Conservation (phyloP, 2,113 vertebrate genomes). For the Muntiacus reevesi region DNA sequence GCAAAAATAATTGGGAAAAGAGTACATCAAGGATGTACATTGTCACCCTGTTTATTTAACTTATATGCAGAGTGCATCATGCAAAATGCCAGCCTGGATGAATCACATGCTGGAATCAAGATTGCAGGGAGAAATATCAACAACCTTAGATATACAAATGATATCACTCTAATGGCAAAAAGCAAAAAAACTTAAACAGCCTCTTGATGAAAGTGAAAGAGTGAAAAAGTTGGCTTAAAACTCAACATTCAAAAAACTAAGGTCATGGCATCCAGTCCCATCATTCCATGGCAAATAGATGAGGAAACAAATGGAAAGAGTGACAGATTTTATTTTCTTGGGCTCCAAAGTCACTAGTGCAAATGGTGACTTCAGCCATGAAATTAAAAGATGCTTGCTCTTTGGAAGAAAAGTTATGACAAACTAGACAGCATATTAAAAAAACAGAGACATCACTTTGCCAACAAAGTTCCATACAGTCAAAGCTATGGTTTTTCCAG, state of each 20-base stretch:
- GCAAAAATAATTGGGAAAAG: background rate
- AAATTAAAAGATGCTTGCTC: background rate
- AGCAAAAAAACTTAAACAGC: background rate
- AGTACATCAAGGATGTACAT: background rate
- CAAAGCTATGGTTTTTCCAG: background rate
- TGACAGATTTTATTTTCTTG: background rate
- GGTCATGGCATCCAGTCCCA: background rate
- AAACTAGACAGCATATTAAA: background rate
- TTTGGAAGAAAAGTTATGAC: background rate
- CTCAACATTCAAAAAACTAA: background rate
- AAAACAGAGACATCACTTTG: background rate
- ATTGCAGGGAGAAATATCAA: background rate
- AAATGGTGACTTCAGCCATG: background rate
- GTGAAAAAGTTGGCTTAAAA: background rate
- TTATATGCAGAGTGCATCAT: background rate
- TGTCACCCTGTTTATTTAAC: background rate
- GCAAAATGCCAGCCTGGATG: background rate
- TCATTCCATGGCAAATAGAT: background rate
- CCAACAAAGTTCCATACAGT: background rate
- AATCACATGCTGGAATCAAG: background rate
- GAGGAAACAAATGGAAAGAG: background rate
- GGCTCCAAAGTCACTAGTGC: background rate
- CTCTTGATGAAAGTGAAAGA: background rate
- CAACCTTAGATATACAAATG: background rate
- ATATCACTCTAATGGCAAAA: background rate